These are phyloP conservation scores for Rhynchomys soricoides DNA, from an alignment of 2,113 vertebrate genomes.

Conservation along the genomic window DNA sequence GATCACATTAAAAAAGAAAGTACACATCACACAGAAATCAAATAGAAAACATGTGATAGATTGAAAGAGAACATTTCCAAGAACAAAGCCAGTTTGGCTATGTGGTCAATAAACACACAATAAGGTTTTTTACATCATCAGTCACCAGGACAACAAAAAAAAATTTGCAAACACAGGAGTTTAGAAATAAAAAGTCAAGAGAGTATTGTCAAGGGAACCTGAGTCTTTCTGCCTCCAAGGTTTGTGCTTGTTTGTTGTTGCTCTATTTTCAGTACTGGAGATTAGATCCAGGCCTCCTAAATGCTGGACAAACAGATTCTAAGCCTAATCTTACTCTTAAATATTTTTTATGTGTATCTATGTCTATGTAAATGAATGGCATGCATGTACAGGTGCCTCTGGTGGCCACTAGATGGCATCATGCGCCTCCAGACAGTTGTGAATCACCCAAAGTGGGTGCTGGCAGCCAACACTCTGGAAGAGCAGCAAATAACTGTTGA, in stretches of 20 bases:
- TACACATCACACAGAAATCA: background rate
- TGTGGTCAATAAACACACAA: background rate
- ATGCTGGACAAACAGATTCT: too few species aligned
- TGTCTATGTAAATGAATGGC: background rate
- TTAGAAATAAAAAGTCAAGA: background rate
- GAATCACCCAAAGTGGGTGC: background rate
- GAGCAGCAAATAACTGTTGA: background rate
- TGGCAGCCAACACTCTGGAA: background rate
- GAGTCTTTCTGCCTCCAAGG: background rate
- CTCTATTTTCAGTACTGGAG: background rate
- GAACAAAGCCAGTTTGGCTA: background rate
- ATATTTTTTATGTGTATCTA: background rate
- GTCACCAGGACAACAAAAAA: background rate
- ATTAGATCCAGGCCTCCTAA: background rate
- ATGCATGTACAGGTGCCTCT: background rate
- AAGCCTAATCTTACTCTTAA: background rate
- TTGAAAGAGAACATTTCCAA: background rate
- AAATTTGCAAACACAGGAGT: background rate
- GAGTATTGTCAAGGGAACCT: background rate
- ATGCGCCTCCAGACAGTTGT: background rate
- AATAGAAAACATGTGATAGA: background rate
- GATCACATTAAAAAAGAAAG: background rate
- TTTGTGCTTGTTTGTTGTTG: background rate
- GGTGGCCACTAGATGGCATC: background rate
- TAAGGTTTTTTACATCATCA: background rate